Evolutionary conservation across 2,888 invertebrate species (phyloP), one percentile per base, ranked within the genome.

Genomic region (Autographa pulchrina): DNA sequence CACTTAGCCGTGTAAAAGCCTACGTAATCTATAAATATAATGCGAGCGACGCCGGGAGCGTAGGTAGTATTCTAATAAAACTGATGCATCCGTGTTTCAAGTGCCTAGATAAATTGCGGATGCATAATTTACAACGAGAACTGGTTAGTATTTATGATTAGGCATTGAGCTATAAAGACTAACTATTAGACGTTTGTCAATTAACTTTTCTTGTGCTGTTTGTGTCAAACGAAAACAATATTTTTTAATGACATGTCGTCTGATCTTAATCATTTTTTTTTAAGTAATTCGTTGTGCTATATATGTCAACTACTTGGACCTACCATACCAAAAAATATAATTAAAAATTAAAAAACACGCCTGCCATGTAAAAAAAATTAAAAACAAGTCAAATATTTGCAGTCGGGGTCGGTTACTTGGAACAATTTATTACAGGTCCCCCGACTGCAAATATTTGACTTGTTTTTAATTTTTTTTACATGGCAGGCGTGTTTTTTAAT

Each of bases 71-170:
- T 65, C 38, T 65, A 69, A 76, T 71, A 77, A 75, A 78, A 72
- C 78, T 65, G 38, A 68, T 76, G 77, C 78, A 78, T 75, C 74
- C 81, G 68, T 31, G 62, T 76, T 65, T 73, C 41, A 70, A 66
- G 60, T 64, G 66, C 48, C 62, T 63, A 11, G 16, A 31, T 41
- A 59, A 52, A 80, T 63, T 70, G 70, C 71, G 80, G 80, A 78
- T 73, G 74, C 78, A 82, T 78, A 82, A 80, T 64, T 77, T 75
- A 80, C 75, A 58, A 62, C 60, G 11, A 41, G 52, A 75, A 82
- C 80, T 64, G 70, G 80, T 75, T 66, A 31, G 11, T n/a, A 78
- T 63, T 66, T 32, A 66, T 66, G 61, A 66, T 76, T 80, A 62
- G 61, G 58, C 18, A 73, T 54, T 61, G 58, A 8, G 54, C 63